Evolutionary conservation across 2,113 vertebrate species (phyloP), one percentile per base, ranked within the genome.

Genomic region (Chelonoidis abingdonii): DNA sequence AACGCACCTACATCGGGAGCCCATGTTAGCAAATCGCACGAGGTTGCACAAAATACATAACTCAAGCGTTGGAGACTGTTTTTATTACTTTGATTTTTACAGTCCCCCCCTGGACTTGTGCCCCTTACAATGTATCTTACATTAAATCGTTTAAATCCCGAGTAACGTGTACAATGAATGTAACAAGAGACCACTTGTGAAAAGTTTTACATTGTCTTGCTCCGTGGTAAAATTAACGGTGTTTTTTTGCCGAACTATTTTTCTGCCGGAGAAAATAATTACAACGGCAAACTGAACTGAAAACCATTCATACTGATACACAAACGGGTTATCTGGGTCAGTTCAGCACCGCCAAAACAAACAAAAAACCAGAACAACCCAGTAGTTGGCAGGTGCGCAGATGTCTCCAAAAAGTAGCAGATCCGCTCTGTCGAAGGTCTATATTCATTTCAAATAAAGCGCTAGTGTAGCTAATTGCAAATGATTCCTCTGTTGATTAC

Each of bases 201-300:
- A 2, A 62, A 31, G 27, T 6, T 27, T 59, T 31, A 31, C 27
- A 14, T 31, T 29, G 0, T 62, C 27, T 31, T 11, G 24, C 56
- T 10, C 24, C 56, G 57, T 3, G 57, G 27, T 31, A 7, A 62
- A 62, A 31, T 13, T 3, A 27, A 62, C 31, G 29, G 12, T 31
- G 57, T 1, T 31, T 62, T 59, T 62, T 54, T 54, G 27, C 27
- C 11, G 57, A 62, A 14, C 11, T 31, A 0, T 35, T 84, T 96
- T 86, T 76, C 83, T 62, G 57, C 53, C 29, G 1, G 8, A 7
- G 7, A 72, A 44, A n/a, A 72, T 2, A 19, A 47, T 22, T 49
- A 97, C 95, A 93, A 96, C 95, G 94, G 93, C 41, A 49, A 10
- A 53, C 8, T 38, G 3, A 72, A 72, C n/a, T 24, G 21, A 25